Base-by-base conservation (phyloP, 2,113 vertebrate species). In the Ellobius talpinus region DNA sequence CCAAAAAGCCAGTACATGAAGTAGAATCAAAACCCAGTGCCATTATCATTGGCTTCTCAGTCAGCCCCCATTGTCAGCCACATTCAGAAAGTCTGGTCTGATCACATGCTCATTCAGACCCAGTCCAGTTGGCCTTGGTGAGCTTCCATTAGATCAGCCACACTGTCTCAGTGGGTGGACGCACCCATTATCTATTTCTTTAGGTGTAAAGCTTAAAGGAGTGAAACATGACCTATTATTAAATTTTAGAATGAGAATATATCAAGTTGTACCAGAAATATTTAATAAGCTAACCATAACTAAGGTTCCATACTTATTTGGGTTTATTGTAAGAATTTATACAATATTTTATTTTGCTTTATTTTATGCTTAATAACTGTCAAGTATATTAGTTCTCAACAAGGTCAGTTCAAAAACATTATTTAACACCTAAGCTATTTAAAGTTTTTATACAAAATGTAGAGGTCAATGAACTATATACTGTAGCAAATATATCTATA, bases 301-400 rank as follows among this genome's bases (percentile, higher is more conserved):
- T 66, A 73, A 89, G 85, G 12, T 50, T 45, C 6, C 14, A 87
- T 8, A 50, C 7, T 58, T 91, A 65, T 24, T 65, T 79, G 47
- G 0, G 73, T 42, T 16, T 61, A 77, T 33, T 21, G 61, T 63
- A 87, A 66, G 1, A 96, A 50, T 36, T 74, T 74, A 58, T 50
- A 52, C 31, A 82, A 73, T 17, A 0, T 81, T 96, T 93, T 84
- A 90, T 74, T 94, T 92, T 16, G 0, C 76, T 95, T 93, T 84
- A 90, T 74, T 94, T 92, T 33, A n/a, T 77, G 82, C 52, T 85
- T 91, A 86, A 70, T 93, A 50, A 93, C 65, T 86, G 5, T 39
- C 33, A 33, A 73, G 36, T 50, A 19, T 52, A 70, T 1, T 74
- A 45, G 33, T 47, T 92, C 61, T 79, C n/a, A 93, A 74, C 0